phyloP scores from a whole-genome alignment of 2,797 vertebrate species.

The Phoeniculus purpureus region DNA sequence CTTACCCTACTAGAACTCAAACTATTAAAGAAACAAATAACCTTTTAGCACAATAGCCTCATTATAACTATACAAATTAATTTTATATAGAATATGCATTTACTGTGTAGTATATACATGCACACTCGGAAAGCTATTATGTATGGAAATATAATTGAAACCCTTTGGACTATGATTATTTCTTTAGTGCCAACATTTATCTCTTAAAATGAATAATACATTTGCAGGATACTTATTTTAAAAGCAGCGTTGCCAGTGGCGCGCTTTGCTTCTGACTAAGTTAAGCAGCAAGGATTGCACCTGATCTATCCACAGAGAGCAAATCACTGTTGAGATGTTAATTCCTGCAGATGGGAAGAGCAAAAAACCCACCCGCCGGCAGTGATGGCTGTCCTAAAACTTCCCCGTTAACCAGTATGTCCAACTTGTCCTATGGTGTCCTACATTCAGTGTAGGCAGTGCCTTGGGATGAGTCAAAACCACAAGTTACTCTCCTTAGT shows the following conservation, averaged over 20 bases:
- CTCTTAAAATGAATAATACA: slow-evolving; percentile 1
- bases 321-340: background rate
- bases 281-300: background rate
- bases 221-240: background rate
- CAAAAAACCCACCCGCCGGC: background rate
- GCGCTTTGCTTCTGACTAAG: background rate
- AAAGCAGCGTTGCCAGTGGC: background rate
- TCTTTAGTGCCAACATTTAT: background rate
- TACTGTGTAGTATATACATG: background rate
- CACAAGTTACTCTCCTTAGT: background rate
- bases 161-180: background rate
- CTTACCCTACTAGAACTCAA: background rate
- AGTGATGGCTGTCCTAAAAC: background rate
- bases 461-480: background rate
- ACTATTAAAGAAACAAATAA: background rate
- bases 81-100: background rate
- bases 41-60: background rate
- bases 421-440: background rate
- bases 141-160: background rate
- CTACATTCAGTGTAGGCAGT: background rate
- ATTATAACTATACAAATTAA: background rate
- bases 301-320: background rate
- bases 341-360: background rate
- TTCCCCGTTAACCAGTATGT: background rate
- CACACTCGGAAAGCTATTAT: background rate